Percentiles rank a stretch among this genome's conserved stretches.
Evolutionary conservation across 2,888 invertebrate species (phyloP).

Genomic region (Ochropleura plecta): DNA sequence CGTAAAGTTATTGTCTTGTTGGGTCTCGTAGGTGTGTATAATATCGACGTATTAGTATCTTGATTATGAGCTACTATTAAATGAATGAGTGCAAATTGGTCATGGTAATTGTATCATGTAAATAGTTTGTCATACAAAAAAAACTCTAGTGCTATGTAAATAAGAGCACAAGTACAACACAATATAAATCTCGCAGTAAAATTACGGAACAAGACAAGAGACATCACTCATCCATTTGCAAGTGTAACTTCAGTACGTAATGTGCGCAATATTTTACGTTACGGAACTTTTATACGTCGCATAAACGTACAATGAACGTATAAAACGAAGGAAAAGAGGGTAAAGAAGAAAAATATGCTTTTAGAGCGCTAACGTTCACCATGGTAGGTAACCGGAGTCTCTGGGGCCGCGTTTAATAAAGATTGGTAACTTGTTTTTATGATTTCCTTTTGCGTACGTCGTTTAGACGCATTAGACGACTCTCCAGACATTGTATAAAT

Average conservation of each 20-base stretch:
- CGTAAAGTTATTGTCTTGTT: neutral
- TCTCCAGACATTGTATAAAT: conserved; percentile 27
- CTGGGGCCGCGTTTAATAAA: conserved; percentile 72
- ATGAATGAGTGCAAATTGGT: neutral
- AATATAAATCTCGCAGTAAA: conserved; percentile 55
- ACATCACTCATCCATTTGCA: conserved; percentile 63
- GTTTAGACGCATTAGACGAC: conserved; percentile 46
- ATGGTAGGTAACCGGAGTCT: conserved; percentile 49
- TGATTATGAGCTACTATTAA: neutral
- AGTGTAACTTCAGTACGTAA: conserved; percentile 61
- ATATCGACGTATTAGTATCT: neutral
- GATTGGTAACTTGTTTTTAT: conserved; percentile 77
- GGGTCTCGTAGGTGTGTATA: no score
- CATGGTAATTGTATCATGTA: neutral
- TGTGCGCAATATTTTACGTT: conserved; percentile 73
- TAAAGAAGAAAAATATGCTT: conserved; percentile 75
- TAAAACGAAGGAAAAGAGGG: conserved; percentile 62
- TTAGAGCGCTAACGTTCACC: conserved; percentile 65
- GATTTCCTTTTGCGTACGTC: conserved; percentile 64
- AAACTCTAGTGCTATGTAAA: conserved; percentile 43
- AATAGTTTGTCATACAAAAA: conserved; percentile 4
- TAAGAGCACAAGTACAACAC: conserved; percentile 39
- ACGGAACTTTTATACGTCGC: conserved; percentile 72
- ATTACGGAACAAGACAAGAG: conserved; percentile 51
- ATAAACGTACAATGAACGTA: conserved; percentile 72